Conservation (phyloP, 2,113 vertebrate species). For the Indicator indicator region DNA sequence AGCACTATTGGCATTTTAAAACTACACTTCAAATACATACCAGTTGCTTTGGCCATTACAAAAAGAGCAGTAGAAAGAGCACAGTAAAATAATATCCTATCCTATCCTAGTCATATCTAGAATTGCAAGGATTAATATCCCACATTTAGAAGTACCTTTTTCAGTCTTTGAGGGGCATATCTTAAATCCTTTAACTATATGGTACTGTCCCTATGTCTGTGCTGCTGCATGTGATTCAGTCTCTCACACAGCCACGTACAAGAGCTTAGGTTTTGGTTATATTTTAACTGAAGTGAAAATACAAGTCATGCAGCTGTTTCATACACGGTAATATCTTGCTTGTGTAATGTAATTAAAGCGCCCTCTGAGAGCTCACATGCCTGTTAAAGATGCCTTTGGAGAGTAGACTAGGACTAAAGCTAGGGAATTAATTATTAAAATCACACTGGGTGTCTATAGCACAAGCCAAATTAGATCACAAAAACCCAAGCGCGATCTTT, state of each 20-base stretch:
- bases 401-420: not conserved
- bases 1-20: not conserved
- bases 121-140: not conserved
- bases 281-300: conserved; percentile 43
- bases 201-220: not conserved
- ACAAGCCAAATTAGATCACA: not conserved
- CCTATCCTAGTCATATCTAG: not conserved
- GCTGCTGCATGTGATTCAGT: not conserved
- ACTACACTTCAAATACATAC: not conserved
- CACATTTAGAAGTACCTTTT: not conserved
- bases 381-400: not conserved
- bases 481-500: conserved; percentile 23
- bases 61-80: not conserved
- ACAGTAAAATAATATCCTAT: not conserved
- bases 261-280: not conserved
- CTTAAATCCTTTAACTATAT: conserved; percentile 2
- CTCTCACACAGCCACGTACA: not conserved
- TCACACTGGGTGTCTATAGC: not conserved
- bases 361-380: not conserved
- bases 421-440: not conserved
- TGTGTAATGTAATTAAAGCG: not conserved
- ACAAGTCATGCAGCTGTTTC: not conserved
- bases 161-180: not conserved
- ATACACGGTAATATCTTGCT: not conserved
- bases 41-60: not conserved